Evolutionary conservation across 2,797 vertebrate species (phyloP).

Genomic region (Sebastes flavidus): DNA sequence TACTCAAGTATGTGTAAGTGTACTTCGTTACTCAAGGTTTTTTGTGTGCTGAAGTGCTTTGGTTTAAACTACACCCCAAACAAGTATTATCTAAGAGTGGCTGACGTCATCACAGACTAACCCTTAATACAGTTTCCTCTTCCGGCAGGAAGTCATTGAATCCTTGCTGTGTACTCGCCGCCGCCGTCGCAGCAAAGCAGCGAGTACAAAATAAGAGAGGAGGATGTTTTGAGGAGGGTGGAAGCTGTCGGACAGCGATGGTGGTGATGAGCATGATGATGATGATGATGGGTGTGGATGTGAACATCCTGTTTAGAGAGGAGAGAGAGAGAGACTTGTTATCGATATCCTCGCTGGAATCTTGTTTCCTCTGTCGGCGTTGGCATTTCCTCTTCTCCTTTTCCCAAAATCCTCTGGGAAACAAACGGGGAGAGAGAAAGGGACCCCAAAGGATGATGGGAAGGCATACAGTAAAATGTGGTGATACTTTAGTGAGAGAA

Average conservation of each 20-base stretch:
- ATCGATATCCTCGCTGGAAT: conserved; percentile 39
- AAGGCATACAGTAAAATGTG: background rate
- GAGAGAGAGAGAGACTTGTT: conserved; percentile 16
- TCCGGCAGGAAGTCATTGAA: conserved; percentile 1
- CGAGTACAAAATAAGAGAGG: background rate
- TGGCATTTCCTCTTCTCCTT: conserved; percentile 60
- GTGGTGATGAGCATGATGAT: background rate
- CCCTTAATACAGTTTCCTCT: conserved; percentile 5
- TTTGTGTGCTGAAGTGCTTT: background rate
- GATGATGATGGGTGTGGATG: conserved; percentile 51
- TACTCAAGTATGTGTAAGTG: no score
- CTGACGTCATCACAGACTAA: background rate
- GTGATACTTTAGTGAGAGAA: background rate
- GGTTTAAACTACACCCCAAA: background rate
- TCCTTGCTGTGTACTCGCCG: background rate
- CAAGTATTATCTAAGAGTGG: background rate
- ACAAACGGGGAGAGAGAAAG: background rate
- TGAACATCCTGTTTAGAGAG: conserved; percentile 65
- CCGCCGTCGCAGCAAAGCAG: background rate
- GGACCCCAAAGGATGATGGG: background rate
- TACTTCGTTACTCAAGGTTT: no score
- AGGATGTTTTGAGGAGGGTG: conserved; percentile 7
- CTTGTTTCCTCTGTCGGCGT: conserved; percentile 40
- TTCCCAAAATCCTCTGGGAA: conserved; percentile 9
- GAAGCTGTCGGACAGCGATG: conserved; percentile 8